These are phyloP conservation scores for Microdon myrmicae DNA, from an alignment of 2,888 invertebrate genomes.

Conservation along the genomic window DNA sequence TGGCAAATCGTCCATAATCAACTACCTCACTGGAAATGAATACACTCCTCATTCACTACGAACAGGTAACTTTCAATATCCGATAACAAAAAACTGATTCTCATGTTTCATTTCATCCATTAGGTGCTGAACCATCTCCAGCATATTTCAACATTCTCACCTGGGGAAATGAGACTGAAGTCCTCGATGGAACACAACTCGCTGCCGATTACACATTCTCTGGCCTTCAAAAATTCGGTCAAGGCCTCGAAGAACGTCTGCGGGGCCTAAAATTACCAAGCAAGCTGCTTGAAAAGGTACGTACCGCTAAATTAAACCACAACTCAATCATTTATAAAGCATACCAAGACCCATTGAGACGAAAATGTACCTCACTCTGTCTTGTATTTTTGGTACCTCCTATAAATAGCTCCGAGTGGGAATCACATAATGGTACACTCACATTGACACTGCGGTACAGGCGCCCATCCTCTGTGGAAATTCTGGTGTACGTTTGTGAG, in stretches of 20 bases:
- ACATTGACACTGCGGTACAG: not conserved
- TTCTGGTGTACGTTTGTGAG: not conserved
- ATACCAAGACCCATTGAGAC: slow-evolving; percentile 2
- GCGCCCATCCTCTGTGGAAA: not conserved
- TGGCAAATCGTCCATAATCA: slow-evolving; percentile 93
- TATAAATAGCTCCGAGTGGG: slow-evolving; percentile 17
- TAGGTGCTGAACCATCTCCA: slow-evolving; percentile 93
- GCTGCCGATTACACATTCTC: slow-evolving; percentile 96
- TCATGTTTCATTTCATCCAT: too few species aligned
- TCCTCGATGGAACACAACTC: slow-evolving; percentile 90
- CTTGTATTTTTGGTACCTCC: slow-evolving; percentile 14
- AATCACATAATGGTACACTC: slow-evolving; percentile 1
- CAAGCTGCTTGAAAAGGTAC: slow-evolving; percentile 88
- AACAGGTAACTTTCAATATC: slow-evolving; percentile 75
- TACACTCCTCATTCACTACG: slow-evolving; percentile 83
- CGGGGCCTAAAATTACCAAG: slow-evolving; percentile 83
- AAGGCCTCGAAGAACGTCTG: slow-evolving; percentile 89
- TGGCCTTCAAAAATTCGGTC: slow-evolving; percentile 93
- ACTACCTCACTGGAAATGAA: slow-evolving; percentile 89
- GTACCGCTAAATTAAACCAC: slow-evolving; percentile 11
- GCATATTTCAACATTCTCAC: slow-evolving; percentile 92
- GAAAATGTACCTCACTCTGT: slow-evolving; percentile 18
- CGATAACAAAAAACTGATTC: slow-evolving; percentile 8
- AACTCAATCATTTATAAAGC: slow-evolving; percentile 13
- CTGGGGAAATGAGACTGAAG: slow-evolving; percentile 86